These are phyloP conservation scores for Diadromus collaris DNA, from an alignment of 2,888 invertebrate genomes.

Conservation along the genomic window DNA sequence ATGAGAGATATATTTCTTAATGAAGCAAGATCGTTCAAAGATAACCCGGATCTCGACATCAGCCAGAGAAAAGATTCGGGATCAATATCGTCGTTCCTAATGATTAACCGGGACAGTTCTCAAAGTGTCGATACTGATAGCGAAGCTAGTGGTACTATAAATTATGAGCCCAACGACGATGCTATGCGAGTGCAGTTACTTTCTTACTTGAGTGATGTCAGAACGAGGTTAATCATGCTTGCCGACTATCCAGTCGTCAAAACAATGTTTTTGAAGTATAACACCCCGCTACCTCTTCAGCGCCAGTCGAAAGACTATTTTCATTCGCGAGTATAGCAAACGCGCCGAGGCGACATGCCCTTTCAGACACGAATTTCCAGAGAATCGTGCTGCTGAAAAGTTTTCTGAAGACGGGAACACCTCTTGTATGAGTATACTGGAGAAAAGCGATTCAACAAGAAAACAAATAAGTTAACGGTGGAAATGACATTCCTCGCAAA, in stretches of 20 bases:
- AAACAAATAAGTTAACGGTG: neutral
- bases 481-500: neutral
- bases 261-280: slow-evolving; percentile 43
- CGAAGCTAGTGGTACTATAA: neutral
- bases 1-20: slow-evolving; percentile 13
- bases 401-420: slow-evolving; percentile 2
- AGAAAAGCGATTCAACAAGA: neutral
- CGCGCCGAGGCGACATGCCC: slow-evolving; percentile 1
- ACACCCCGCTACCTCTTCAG: slow-evolving; percentile 47
- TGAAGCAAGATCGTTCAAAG: neutral
- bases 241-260: slow-evolving; percentile 15
- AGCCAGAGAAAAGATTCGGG: neutral
- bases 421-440: neutral
- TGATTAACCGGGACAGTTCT: neutral
- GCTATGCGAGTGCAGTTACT: slow-evolving; percentile 9
- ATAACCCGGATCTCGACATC: neutral
- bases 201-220: slow-evolving; percentile 23
- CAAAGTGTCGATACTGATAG: slow-evolving; percentile 19
- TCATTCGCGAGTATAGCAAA: slow-evolving; percentile 42
- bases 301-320: slow-evolving; percentile 45
- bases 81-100: slow-evolving; percentile 17
- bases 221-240: slow-evolving; percentile 5
- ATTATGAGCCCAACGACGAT: neutral
- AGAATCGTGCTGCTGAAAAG: slow-evolving; percentile 13
- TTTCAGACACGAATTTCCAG: neutral